Conservation (phyloP, 1,140 invertebrate species). For the Apis dorsata region DNA sequence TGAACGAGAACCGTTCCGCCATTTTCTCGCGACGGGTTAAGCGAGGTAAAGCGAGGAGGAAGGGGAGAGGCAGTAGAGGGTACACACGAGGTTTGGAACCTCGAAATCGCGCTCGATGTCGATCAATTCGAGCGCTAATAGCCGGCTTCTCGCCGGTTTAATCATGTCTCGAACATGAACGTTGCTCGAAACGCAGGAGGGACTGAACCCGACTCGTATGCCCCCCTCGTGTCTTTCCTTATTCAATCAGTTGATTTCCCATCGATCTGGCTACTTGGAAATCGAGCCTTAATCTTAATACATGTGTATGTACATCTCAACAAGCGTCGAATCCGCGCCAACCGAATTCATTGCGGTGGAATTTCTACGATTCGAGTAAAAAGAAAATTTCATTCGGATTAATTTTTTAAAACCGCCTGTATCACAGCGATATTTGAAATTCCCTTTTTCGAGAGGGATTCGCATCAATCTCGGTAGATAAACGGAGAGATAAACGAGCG, state of each 20-base stretch:
- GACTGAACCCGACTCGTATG: neutral
- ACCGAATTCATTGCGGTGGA: no score
- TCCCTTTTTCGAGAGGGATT: neutral
- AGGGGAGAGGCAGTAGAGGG: neutral
- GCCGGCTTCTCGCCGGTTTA: neutral
- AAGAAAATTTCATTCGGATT: no score
- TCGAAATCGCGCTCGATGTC: neutral
- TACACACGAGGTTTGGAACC: no score
- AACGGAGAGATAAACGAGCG: neutral
- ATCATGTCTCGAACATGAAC: neutral
- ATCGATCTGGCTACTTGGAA: no score
- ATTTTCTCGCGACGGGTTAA: neutral
- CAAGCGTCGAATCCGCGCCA: neutral
- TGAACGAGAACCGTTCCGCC: neutral
- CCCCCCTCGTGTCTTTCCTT: no score
- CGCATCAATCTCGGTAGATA: neutral
- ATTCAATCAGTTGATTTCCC: neutral
- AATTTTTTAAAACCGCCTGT: no score
- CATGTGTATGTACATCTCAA: neutral
- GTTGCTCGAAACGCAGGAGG: neutral
- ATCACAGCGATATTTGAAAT: neutral
- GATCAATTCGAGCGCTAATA: slow-evolving; percentile 19
- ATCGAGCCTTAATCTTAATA: neutral
- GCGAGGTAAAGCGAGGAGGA: no score
- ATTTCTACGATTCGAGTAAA: no score